These are phyloP conservation scores for Chlorodrepanis virens DNA, from an alignment of 2,113 vertebrate genomes.

Conservation along the genomic window DNA sequence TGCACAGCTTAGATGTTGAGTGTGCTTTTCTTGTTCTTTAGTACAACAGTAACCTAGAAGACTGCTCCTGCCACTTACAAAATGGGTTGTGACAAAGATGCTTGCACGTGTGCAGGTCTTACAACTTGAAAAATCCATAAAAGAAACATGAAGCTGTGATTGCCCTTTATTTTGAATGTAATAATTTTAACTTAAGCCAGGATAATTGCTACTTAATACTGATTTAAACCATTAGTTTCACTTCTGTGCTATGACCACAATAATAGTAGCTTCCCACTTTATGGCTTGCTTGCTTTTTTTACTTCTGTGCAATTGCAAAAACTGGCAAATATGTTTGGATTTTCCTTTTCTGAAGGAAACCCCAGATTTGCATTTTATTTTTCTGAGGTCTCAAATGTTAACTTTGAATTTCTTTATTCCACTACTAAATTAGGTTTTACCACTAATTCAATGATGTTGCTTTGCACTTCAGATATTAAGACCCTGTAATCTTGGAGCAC, in stretches of 20 bases:
- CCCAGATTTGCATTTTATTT: background rate
- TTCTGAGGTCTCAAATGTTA: background rate
- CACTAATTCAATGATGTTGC: background rate
- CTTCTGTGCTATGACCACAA: background rate
- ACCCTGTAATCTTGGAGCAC: background rate
- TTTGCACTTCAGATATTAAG: background rate
- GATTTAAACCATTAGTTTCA: background rate
- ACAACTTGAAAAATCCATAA: background rate
- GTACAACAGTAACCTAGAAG: background rate
- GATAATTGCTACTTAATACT: slow-evolving; percentile 12
- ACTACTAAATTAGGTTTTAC: background rate
- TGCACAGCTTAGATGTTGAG: background rate
- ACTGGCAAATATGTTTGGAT: background rate
- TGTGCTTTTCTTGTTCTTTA: background rate
- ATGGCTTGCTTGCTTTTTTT: background rate
- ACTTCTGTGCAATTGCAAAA: background rate
- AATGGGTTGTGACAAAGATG: background rate
- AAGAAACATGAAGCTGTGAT: background rate
- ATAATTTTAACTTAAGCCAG: slow-evolving; percentile 1
- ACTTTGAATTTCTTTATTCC: background rate
- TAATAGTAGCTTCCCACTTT: background rate
- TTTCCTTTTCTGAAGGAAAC: background rate
- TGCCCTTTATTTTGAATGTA: background rate
- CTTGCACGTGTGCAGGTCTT: background rate
- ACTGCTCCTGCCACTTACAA: background rate